Evolutionary conservation across 2,888 invertebrate species (phyloP).

Genomic region (Asteroscopus sphinx): DNA sequence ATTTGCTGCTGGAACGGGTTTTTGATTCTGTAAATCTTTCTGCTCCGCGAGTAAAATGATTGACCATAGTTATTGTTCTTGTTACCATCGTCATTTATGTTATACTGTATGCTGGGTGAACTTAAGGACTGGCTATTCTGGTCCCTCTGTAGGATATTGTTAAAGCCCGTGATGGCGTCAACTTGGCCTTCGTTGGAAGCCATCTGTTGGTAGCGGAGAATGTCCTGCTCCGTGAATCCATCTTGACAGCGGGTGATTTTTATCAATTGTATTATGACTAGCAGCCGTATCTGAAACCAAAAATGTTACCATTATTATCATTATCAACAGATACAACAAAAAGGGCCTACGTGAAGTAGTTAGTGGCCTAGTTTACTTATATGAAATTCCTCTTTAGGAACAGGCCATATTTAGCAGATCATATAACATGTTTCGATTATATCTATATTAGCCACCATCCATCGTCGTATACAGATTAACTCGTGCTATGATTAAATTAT

Average conservation of each 20-base stretch:
- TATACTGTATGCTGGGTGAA: slow-evolving; percentile 76
- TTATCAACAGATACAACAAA: not conserved
- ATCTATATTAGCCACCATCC: too few species aligned
- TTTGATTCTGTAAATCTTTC: slow-evolving; percentile 83
- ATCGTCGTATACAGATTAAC: too few species aligned
- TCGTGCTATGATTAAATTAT: slow-evolving; percentile 5
- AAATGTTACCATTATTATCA: slow-evolving; percentile 33
- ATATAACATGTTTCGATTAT: too few species aligned
- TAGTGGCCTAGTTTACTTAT: too few species aligned
- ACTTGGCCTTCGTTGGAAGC: slow-evolving; percentile 74
- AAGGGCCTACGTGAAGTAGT: too few species aligned
- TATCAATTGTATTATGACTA: slow-evolving; percentile 79
- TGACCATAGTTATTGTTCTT: slow-evolving; percentile 74
- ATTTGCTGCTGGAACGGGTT: slow-evolving; percentile 82
- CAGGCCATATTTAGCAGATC: too few species aligned
- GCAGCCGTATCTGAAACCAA: slow-evolving; percentile 86
- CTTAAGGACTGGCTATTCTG: slow-evolving; percentile 75
- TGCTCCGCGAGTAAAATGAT: slow-evolving; percentile 70
- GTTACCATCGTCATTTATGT: slow-evolving; percentile 74
- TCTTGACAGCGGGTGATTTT: slow-evolving; percentile 78
- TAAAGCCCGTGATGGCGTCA: slow-evolving; percentile 76
- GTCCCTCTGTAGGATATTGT: slow-evolving; percentile 76
- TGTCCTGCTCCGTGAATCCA: slow-evolving; percentile 79
- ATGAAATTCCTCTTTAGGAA: too few species aligned
- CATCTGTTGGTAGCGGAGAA: slow-evolving; percentile 78